Conservation (phyloP, 2,888 invertebrate species). For the Pammene fasciana region DNA sequence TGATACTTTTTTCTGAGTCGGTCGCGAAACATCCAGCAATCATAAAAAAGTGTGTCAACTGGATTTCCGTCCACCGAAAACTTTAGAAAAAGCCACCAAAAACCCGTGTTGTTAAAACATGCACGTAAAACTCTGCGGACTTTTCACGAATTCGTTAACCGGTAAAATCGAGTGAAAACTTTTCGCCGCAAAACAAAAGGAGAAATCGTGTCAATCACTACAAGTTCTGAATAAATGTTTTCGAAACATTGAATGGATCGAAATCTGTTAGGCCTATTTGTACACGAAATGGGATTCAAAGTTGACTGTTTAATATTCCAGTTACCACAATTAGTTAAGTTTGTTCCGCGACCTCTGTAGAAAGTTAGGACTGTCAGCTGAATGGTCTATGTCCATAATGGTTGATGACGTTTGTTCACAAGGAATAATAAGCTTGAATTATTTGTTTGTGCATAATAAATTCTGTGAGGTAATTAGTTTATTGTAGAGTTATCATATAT, state of each 20-base stretch:
- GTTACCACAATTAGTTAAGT: slow-evolving; percentile 39
- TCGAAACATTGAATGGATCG: slow-evolving; percentile 28
- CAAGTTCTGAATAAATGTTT: slow-evolving; percentile 40
- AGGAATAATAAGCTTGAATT: not conserved
- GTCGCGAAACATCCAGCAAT: slow-evolving; percentile 48
- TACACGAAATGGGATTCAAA: slow-evolving; percentile 34
- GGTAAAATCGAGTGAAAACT: slow-evolving; percentile 45
- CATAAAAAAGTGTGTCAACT: slow-evolving; percentile 53
- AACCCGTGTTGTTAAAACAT: slow-evolving; percentile 68
- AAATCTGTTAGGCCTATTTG: slow-evolving; percentile 38
- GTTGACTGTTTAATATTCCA: slow-evolving; percentile 41
- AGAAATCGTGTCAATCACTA: slow-evolving; percentile 35
- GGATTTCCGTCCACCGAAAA: slow-evolving; percentile 54
- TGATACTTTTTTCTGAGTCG: slow-evolving; percentile 26
- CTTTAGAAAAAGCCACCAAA: slow-evolving; percentile 58
- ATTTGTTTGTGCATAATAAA: not conserved
- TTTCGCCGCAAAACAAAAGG: slow-evolving; percentile 33
- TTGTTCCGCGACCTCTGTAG: slow-evolving; percentile 33
- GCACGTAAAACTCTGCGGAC: slow-evolving; percentile 65
- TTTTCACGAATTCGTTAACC: slow-evolving; percentile 62
- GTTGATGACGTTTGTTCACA: slow-evolving; percentile 17
- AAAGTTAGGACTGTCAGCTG: slow-evolving; percentile 25
- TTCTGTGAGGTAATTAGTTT: not conserved
- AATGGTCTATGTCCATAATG: slow-evolving; percentile 26
- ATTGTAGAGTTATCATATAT: no score